phyloP scores from a whole-genome alignment of 2,113 vertebrate species.

The Zootoca vivipara region DNA sequence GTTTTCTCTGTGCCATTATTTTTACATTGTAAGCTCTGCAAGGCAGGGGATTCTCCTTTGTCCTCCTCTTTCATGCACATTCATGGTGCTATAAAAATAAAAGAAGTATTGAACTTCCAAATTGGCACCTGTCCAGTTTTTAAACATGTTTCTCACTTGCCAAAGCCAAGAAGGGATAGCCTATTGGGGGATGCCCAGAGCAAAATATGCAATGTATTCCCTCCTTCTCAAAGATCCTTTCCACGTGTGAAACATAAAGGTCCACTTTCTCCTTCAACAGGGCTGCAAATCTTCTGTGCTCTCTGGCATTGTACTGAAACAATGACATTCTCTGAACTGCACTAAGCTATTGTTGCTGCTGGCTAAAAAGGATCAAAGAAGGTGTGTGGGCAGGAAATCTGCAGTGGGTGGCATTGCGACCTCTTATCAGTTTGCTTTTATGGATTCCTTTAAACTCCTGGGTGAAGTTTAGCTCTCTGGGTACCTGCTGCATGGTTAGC shows the following conservation, averaged over 20 bases:
- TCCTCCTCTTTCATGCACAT: neutral
- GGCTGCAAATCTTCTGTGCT: neutral
- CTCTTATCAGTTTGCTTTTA: neutral
- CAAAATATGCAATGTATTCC: neutral
- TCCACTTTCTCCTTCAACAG: neutral
- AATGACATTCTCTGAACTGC: neutral
- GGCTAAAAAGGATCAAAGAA: neutral
- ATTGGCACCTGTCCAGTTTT: neutral
- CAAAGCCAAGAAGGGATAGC: neutral
- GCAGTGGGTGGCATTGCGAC: neutral
- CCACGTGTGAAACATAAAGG: neutral
- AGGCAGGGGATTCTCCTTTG: neutral
- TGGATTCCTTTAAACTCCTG: too few species aligned
- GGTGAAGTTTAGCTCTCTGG: neutral
- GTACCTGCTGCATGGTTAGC: constrained; percentile 48
- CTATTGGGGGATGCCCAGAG: neutral
- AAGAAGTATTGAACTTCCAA: neutral
- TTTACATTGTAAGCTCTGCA: neutral
- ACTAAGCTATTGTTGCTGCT: neutral
- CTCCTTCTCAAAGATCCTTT: neutral
- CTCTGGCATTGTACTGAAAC: neutral
- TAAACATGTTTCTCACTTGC: neutral
- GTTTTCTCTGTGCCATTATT: neutral
- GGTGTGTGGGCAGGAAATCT: neutral
- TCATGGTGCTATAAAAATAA: neutral